Evolutionary conservation across 2,113 vertebrate genomes (phyloP).

Genomic region (Bungarus multicinctus): DNA sequence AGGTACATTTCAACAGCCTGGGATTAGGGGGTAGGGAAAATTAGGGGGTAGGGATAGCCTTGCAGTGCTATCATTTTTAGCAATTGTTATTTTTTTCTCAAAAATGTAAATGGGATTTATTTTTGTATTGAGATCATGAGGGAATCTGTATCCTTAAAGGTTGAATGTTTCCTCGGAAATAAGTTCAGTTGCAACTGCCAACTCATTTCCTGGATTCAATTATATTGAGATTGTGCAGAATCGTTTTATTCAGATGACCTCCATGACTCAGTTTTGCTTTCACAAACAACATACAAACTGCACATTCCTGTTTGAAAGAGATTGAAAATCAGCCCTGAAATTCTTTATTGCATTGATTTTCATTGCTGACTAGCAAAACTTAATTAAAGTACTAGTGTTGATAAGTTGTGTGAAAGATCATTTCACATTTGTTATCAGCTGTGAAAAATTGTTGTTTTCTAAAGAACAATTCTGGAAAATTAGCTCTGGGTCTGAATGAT

Average conservation of each 20-base stretch:
- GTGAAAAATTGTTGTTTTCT: not conserved
- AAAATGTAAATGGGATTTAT: not conserved
- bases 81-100: not conserved
- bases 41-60: not conserved
- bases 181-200: not conserved
- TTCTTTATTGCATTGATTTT: not conserved
- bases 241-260: not conserved
- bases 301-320: accelerated
- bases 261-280: not conserved
- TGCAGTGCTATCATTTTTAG: not conserved
- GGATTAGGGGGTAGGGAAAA: not conserved
- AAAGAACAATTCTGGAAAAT: not conserved
- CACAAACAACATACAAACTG: accelerated
- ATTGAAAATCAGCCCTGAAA: accelerated
- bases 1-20: not conserved
- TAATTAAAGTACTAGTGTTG: not conserved
- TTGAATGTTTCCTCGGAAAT: not conserved
- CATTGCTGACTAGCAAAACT: accelerated
- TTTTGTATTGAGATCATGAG: not conserved
- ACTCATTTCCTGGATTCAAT: not conserved
- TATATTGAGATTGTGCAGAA: not conserved
- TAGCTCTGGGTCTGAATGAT: not conserved
- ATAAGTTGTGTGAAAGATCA: slow-evolving; percentile 3
- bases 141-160: not conserved
- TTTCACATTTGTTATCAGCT: not conserved